These are phyloP conservation scores for Nasonovia ribisnigri DNA, from an alignment of 2,888 invertebrate species.

Conservation along the genomic window DNA sequence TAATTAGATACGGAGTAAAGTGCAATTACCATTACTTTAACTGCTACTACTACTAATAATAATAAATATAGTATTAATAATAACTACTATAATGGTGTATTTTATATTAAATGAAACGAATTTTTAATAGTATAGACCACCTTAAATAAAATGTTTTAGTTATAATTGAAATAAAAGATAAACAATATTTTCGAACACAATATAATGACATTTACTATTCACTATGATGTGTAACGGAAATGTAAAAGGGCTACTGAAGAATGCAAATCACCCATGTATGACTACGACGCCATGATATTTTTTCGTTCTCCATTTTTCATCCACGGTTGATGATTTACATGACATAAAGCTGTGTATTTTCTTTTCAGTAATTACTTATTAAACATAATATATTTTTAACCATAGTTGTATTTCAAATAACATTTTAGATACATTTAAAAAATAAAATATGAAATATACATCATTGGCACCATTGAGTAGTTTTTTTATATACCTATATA, in stretches of 20 bases:
- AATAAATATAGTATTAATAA: neutral
- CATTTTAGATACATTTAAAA: neutral
- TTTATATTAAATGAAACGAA: neutral
- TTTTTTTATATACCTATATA: neutral
- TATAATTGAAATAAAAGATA: slow-evolving; percentile 17
- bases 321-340: slow-evolving; percentile 51
- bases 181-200: slow-evolving; percentile 30
- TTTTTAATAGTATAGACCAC: slow-evolving; percentile 1
- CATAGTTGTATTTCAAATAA: neutral
- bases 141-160: neutral
- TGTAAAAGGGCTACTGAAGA: slow-evolving; percentile 9
- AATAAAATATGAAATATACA: neutral
- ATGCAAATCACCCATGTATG: slow-evolving; percentile 47
- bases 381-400: slow-evolving; percentile 15
- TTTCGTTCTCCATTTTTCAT: slow-evolving; percentile 48
- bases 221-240: slow-evolving; percentile 35
- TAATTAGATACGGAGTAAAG: slow-evolving; percentile 8
- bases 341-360: neutral
- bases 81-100: neutral
- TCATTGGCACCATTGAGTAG: neutral
- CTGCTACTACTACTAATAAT: neutral
- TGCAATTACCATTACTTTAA: neutral
- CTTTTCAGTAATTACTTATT: slow-evolving; percentile 31
- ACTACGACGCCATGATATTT: slow-evolving; percentile 44
- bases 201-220: slow-evolving; percentile 23